phyloP scores from a whole-genome alignment of 2,797 vertebrate genomes.

The Decapterus maruadsi region DNA sequence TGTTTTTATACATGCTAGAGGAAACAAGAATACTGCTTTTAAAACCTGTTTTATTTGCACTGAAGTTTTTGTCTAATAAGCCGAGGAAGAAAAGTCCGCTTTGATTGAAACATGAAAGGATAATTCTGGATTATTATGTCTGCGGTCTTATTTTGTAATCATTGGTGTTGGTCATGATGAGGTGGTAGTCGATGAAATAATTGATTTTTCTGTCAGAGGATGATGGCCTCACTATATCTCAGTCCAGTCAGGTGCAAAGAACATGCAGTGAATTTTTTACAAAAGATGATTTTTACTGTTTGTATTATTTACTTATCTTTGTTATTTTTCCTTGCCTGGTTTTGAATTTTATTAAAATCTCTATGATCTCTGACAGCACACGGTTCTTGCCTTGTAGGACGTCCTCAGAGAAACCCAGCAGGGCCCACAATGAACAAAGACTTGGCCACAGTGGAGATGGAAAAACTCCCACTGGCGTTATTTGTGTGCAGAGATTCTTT shows the following conservation, averaged over 20 bases:
- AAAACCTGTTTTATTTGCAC: neutral
- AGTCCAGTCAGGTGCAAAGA: neutral
- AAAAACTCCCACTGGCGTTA: neutral
- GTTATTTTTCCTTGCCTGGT: no score
- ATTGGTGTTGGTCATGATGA: neutral
- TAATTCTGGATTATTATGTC: neutral
- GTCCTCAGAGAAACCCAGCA: neutral
- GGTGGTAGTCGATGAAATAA: neutral
- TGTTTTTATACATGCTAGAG: neutral
- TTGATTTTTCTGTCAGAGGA: neutral
- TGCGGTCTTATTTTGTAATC: neutral
- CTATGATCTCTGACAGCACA: no score
- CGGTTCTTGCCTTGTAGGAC: no score
- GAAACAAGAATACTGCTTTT: conserved; percentile 14
- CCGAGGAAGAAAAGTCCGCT: neutral
- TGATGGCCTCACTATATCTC: neutral
- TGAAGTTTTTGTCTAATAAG: neutral
- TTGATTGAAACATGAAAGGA: neutral
- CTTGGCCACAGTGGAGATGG: no score
- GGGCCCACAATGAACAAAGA: no score
- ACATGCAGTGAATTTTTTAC: neutral
- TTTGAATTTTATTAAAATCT: no score
- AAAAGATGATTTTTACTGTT: no score
- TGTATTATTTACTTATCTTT: no score
- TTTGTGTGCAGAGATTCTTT: neutral